Base-by-base conservation (phyloP, 2,888 invertebrate species). In the Microctonus hyperodae region DNA sequence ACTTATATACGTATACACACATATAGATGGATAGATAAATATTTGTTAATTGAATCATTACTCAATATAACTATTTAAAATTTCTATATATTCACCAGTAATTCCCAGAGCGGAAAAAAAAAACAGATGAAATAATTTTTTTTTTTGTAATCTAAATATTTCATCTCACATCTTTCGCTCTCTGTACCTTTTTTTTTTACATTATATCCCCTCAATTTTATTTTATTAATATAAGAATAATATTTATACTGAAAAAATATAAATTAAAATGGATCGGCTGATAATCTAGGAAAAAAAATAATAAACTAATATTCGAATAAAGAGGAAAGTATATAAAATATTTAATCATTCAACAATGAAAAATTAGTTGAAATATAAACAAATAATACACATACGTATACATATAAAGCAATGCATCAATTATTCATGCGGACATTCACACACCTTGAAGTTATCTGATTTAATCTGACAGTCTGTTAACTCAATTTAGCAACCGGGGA, bases 81-180 rank as follows among this genome's bases (percentile, higher is more conserved):
- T 73, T 70, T 72, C n/a, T n/a, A n/a, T n/a, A 69, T 72, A 73
- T 74, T 75, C 73, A 73, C 76, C 73, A 70, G 67, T 76, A 73
- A 74, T 68, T 50, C 59, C 57, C 65, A 65, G 25, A 20, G 56
- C 9, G 20, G 5, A 23, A 28, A 44, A 64, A 44, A 64, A 64
- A 25, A 40, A 25, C 40, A 28, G 7, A 53, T 35, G 33, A 56
- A 57, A 64, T 31, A 35, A 55, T 13, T 61, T 56, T 61, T 61
- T 56, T 61, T 5, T 7, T 28, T n/a, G n/a, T n/a, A n/a, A n/a
- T n/a, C n/a, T n/a, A n/a, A n/a, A n/a, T n/a, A n/a, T n/a, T n/a
- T n/a, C n/a, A n/a, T n/a, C n/a, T n/a, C n/a, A n/a, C n/a, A n/a
- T n/a, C n/a, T n/a, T n/a, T n/a, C n/a, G n/a, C n/a, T n/a, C n/a